Evolutionary conservation across 1,140 invertebrate species (phyloP), one percentile per base, ranked within the genome.

Genomic region (Brachionus angularis): DNA sequence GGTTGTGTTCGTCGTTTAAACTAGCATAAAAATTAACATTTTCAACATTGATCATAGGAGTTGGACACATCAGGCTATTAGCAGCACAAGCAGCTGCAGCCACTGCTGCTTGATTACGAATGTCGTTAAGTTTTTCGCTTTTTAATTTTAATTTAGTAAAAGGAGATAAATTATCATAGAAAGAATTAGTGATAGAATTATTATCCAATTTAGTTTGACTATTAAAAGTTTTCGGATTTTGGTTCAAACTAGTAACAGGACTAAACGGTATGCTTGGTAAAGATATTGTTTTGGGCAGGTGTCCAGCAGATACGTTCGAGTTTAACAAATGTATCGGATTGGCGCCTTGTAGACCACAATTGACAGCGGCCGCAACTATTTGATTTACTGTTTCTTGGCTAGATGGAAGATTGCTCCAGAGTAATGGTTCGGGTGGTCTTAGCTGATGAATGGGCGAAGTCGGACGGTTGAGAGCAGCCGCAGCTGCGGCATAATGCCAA

Each of bases 11-110:
- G 8, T 58, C 53, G 33, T 58, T 34, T 18, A 58, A 21, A 21
- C 5, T 58, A 21, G 31, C 53, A 58, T 58, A 58, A 58, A 58
- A 58, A 34, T 58, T 58, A 8, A 58, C 53, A 23, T 58, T 58
- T 58, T 58, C 53, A 58, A 58, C 53, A 14, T 58, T 58, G 5
- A 58, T 58, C 53, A 58, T 58, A n/a, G 53, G 53, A 7, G 53
- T 58, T 36, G 36, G 53, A 31, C 39, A 34, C 3, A 58, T 58
- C 3, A 42, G 14, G 16, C 39, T 14, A 42, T 14, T 42, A 7
- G 39, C 10, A 16, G 53, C 53, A 58, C 31, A 31, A 10, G 27
- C 53, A 12, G 53, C 53, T 18, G 53, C 53, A 29, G 53, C 53
- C 2, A 34, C 53, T 3, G 53, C 53, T 10, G 53, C 53, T 2